Percentiles rank a stretch among this genome's conserved stretches.
Evolutionary conservation across 2,888 invertebrate genomes (phyloP).

Genomic region (Brassicogethes aeneus): DNA sequence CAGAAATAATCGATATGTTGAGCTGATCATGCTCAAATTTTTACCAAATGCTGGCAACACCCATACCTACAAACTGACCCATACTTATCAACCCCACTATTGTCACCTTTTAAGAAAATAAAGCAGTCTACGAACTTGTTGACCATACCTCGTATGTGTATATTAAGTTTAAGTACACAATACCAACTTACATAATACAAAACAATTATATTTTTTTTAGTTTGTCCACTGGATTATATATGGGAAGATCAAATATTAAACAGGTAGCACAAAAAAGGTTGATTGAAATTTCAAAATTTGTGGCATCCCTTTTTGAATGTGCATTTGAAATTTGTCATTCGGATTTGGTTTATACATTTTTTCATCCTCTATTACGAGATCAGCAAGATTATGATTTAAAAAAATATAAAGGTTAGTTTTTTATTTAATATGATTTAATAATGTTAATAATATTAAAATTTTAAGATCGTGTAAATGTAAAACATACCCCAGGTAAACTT

Average conservation of each 20-base stretch:
- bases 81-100: no score
- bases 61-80: no score
- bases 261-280: constrained; percentile 92
- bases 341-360: constrained; percentile 96
- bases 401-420: constrained; percentile 60
- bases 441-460: constrained; percentile 10
- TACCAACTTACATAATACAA: no score
- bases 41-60: no score
- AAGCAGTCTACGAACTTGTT: no score
- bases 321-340: constrained; percentile 93
- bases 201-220: no score
- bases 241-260: constrained; percentile 89
- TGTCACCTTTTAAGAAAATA: no score
- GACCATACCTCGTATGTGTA: no score
- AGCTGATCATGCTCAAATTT: no score
- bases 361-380: constrained; percentile 91
- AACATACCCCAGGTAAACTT: constrained; percentile 35
- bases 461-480: constrained; percentile 30
- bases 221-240: constrained; percentile 65
- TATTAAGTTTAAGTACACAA: no score
- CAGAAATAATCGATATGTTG: no score
- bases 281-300: constrained; percentile 79
- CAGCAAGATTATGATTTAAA: constrained; percentile 78
- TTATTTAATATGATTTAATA: constrained; percentile 19
- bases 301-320: constrained; percentile 75